These are phyloP conservation scores for Hypsibius dujardini DNA, from an alignment of 1,140 invertebrate species.

Conservation along the genomic window DNA sequence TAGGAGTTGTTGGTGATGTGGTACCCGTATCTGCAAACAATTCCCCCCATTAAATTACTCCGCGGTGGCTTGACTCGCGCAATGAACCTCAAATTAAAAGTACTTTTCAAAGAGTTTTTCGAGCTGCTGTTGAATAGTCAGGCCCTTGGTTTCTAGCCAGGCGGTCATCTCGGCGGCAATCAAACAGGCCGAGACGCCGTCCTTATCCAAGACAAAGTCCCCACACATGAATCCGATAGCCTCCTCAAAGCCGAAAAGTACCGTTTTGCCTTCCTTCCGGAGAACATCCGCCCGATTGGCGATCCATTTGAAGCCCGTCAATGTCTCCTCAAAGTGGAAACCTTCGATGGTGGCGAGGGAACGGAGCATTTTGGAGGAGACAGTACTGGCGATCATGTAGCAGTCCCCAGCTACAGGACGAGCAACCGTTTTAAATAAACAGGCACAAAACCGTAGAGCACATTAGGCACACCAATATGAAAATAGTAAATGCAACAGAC, in stretches of 20 bases:
- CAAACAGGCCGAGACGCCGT: constrained; percentile 71
- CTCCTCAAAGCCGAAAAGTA: constrained; percentile 83
- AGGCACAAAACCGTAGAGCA: too few relatives aligned
- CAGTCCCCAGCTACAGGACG: constrained; percentile 37
- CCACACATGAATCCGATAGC: constrained; percentile 80
- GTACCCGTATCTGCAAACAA: constrained; percentile 54
- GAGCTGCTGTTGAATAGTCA: constrained; percentile 55
- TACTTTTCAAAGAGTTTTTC: constrained; percentile 56
- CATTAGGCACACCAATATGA: too few relatives aligned
- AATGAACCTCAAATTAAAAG: too few relatives aligned
- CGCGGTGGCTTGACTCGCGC: too few relatives aligned
- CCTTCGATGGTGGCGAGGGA: constrained; percentile 64
- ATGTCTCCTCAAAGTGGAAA: constrained; percentile 71
- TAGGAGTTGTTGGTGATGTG: constrained; percentile 73
- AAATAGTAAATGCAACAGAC: too few relatives aligned
- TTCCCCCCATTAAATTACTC: too few relatives aligned
- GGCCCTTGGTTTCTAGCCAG: constrained; percentile 43
- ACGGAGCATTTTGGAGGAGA: constrained; percentile 86
- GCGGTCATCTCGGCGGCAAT: constrained; percentile 57
- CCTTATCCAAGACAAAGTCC: constrained; percentile 71
- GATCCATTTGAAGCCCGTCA: constrained; percentile 99
- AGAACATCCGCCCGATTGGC: constrained; percentile 68
- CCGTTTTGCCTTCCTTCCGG: constrained; percentile 43
- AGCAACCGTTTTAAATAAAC: too few relatives aligned
- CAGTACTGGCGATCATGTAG: constrained; percentile 78